Evolutionary conservation across 2,113 vertebrate genomes (phyloP).

Genomic region (Corythaeola cristata): DNA sequence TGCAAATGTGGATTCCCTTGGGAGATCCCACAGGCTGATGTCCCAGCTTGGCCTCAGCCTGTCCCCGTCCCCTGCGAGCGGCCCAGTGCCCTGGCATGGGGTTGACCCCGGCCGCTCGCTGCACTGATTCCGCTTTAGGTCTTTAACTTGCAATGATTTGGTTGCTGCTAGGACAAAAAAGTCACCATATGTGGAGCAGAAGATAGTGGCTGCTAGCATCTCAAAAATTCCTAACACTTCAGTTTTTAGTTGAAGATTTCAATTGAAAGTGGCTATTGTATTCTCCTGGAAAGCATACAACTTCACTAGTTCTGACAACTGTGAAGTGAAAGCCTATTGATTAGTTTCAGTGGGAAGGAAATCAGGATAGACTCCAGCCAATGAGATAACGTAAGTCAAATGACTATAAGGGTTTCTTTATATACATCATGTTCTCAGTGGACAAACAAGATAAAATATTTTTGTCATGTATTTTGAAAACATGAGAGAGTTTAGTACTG

Average conservation of each 20-base stretch:
- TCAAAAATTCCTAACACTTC: not conserved
- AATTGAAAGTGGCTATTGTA: not conserved
- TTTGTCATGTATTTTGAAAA: not conserved
- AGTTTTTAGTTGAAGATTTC: not conserved
- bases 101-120: not conserved
- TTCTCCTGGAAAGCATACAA: not conserved
- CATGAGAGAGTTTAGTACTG: not conserved
- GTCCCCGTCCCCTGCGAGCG: not conserved
- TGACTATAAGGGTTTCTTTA: not conserved
- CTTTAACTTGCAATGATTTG: not conserved
- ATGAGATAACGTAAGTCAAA: not conserved
- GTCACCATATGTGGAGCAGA: not conserved
- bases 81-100: not conserved
- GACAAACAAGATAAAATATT: not conserved
- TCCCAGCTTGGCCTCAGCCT: not conserved
- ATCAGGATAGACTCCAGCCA: not conserved
- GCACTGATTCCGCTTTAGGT: not conserved
- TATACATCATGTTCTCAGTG: not conserved
- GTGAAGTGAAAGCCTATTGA: not conserved
- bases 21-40: not conserved
- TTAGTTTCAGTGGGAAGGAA: not conserved
- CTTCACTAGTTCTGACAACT: not conserved
- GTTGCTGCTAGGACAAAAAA: not conserved
- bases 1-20: not conserved
- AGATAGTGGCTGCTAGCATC: not conserved